Base-by-base conservation (phyloP, 1,140 invertebrate genomes). In the Brachionus plicatilis region DNA sequence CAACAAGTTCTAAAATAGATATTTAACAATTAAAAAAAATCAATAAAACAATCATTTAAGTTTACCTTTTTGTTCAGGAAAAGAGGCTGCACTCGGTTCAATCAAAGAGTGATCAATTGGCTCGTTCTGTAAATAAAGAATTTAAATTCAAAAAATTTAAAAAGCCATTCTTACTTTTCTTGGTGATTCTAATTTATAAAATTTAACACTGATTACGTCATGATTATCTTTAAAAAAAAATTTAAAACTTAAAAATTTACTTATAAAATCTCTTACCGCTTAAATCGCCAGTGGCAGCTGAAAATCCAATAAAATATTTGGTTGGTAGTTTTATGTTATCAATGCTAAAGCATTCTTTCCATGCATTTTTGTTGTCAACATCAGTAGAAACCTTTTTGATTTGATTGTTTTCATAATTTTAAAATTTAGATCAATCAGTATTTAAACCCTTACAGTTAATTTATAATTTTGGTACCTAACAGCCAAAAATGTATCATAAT, bases 281-380 rank as follows among this genome's bases (percentile, higher is more conserved):
- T 50, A 99, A 90, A 89, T 99, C 96, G 8, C 98, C 98, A 4
- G 98, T 99, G 1, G 96, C 96, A 12, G 97, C 95, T 0, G 95
- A 94, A 12, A 96, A 90, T 53, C 98, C 98, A 89, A 98, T 94
- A 90, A 93, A 97, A 90, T 99, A 99, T 1, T 95, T 95, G 11
- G 96, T 96, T 0, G 98, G 98, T 17, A 99, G 90, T 85, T 93
- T 92, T 3, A 99, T 94, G 83, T 95, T 95, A 85, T 93, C 91
- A 0, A 98, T 96, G 68, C 92, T 92, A 87, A 99, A 94, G 89
- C 98, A 99, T 87, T 95, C 93, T 87, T 95, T 95, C 96, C 96
- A 99, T 6, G 93, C 93, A 86, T 93, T 94, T 88, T 96, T 95
- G 86, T 95, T 95, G 86, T 95, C 94, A 68, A 98, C 92, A 90